Evolutionary conservation across 2,888 invertebrate genomes (phyloP).

Genomic region (Diarsia rubi): DNA sequence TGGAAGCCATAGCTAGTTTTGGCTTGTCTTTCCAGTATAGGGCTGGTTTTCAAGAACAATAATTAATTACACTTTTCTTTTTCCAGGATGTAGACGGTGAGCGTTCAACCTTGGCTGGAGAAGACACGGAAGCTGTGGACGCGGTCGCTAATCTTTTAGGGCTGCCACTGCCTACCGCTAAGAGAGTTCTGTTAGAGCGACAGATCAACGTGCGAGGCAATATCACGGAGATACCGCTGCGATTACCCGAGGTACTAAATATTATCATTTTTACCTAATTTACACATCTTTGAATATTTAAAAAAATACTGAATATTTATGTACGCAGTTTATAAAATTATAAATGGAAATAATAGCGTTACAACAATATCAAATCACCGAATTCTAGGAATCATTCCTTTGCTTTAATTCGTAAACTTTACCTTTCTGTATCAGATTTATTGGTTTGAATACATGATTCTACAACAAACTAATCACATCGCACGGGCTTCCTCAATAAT

Average conservation of each 20-base stretch:
- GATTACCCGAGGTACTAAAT: constrained; percentile 94
- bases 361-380: no score
- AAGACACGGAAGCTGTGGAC: constrained; percentile 93
- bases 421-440: not conserved
- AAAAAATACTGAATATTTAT: no score
- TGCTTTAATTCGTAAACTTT: no score
- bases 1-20: not conserved
- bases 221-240: constrained; percentile 97
- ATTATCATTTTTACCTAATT: not conserved
- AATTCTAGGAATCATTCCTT: no score
- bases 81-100: constrained; percentile 96
- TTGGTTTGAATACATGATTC: not conserved
- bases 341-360: no score
- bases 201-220: constrained; percentile 98
- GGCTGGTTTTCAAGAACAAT: not conserved
- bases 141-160: constrained; percentile 94
- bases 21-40: not conserved
- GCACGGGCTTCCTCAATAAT: not conserved
- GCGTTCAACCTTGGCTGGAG: constrained; percentile 93
- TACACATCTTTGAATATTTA: no score
- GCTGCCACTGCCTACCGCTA: constrained; percentile 93
- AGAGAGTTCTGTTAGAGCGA: constrained; percentile 94
- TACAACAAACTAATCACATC: not conserved
- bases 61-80: not conserved
- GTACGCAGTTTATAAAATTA: no score